Evolutionary conservation across 2,888 invertebrate genomes (phyloP).

Genomic region (Scaptomyza reducta): DNA sequence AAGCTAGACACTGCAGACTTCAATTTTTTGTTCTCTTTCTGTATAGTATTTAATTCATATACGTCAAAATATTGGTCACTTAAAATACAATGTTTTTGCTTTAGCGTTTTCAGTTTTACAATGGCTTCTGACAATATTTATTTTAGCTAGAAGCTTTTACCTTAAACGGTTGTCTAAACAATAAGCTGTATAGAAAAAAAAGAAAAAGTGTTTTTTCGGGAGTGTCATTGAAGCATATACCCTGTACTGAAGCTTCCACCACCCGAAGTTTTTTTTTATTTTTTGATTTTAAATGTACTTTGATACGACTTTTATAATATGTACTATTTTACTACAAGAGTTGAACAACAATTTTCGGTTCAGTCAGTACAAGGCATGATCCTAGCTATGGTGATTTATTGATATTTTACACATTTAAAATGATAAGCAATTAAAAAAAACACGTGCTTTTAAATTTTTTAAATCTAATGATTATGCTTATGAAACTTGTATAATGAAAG

Average conservation of each 20-base stretch:
- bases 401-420: not conserved
- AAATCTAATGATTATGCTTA: too few species aligned
- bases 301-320: not conserved
- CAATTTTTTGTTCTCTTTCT: too few species aligned
- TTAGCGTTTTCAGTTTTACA: constrained; percentile 8
- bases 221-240: not conserved
- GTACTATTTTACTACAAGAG: too few species aligned
- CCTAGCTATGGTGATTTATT: not conserved
- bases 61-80: not conserved
- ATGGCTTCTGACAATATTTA: constrained; percentile 51
- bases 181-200: not conserved
- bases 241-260: not conserved
- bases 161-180: constrained; percentile 8
- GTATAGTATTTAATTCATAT: not conserved
- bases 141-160: constrained; percentile 46
- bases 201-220: not conserved
- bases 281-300: not conserved
- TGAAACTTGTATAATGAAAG: too few species aligned
- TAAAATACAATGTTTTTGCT: not conserved
- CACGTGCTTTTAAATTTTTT: too few species aligned
- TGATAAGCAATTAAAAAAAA: too few species aligned
- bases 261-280: too few species aligned
- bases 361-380: not conserved
- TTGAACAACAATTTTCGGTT: not conserved
- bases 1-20: too few species aligned